Conservation (phyloP, 2,113 vertebrate species). For the Setophaga kirtlandii region DNA sequence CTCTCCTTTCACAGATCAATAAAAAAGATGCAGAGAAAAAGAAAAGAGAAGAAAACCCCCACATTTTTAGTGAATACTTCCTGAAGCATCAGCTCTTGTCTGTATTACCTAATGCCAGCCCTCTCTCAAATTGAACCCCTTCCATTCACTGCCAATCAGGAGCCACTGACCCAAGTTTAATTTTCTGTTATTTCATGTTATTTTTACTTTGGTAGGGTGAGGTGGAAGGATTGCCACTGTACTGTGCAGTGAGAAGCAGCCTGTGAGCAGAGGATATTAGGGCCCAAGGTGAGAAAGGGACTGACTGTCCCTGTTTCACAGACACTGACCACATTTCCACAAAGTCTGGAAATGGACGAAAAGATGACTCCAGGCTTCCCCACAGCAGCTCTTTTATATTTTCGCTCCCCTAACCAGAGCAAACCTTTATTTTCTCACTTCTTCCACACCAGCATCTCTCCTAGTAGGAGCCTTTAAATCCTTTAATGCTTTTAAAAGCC, state of each 20-base stretch:
- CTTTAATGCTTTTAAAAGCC: neutral
- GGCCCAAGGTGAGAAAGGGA: neutral
- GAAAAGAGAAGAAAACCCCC: neutral
- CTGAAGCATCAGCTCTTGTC: neutral
- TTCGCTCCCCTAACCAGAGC: neutral
- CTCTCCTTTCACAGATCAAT: neutral
- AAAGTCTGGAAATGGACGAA: neutral
- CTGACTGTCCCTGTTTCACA: neutral
- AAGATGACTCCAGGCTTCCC: neutral
- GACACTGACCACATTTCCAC: fast-evolving
- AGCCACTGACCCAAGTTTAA: neutral
- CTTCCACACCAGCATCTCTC: neutral
- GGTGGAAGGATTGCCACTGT: neutral
- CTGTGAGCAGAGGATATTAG: neutral
- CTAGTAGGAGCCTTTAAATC: neutral
- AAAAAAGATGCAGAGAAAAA: neutral
- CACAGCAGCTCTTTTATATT: neutral
- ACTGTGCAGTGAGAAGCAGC: neutral
- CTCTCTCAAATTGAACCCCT: neutral
- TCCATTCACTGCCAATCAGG: neutral
- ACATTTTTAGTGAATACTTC: neutral
- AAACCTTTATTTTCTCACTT: neutral
- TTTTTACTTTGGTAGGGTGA: neutral
- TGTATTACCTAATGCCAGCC: neutral
- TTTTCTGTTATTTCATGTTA: neutral